Evolutionary conservation across 2,113 vertebrate species (phyloP).

Genomic region (Anas platyrhynchos): DNA sequence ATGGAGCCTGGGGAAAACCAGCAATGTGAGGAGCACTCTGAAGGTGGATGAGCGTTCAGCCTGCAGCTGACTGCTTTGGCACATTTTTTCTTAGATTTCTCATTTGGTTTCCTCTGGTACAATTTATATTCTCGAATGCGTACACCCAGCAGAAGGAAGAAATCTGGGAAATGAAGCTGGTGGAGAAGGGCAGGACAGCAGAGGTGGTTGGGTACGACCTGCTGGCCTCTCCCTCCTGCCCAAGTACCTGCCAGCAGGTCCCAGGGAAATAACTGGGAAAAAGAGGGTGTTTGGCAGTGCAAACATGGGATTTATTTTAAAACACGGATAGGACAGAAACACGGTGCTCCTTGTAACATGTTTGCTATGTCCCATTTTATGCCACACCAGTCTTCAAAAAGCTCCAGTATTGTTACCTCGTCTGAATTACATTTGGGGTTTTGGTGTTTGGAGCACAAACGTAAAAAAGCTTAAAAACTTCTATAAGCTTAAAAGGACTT

Average conservation of each 20-base stretch:
- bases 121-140: not conserved
- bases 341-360: not conserved
- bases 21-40: not conserved
- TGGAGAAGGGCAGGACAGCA: not conserved
- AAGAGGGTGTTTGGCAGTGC: not conserved
- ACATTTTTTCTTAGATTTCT: not conserved
- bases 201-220: not conserved
- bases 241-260: not conserved
- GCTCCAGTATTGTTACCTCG: not conserved
- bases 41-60: not conserved
- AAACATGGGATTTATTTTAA: not conserved
- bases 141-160: not conserved
- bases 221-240: not conserved
- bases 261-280: not conserved
- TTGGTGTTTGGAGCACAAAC: too few relatives aligned
- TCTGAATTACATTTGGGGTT: not conserved
- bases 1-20: not conserved
- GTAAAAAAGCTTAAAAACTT: too few relatives aligned
- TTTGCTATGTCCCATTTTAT: not conserved
- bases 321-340: not conserved
- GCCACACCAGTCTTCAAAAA: not conserved
- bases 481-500: too few relatives aligned
- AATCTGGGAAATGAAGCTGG: not conserved
- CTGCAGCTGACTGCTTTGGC: not conserved
- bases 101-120: not conserved